These are phyloP conservation scores for Rhabdomys dilectus DNA, from an alignment of 2,113 vertebrate species.

Conservation along the genomic window DNA sequence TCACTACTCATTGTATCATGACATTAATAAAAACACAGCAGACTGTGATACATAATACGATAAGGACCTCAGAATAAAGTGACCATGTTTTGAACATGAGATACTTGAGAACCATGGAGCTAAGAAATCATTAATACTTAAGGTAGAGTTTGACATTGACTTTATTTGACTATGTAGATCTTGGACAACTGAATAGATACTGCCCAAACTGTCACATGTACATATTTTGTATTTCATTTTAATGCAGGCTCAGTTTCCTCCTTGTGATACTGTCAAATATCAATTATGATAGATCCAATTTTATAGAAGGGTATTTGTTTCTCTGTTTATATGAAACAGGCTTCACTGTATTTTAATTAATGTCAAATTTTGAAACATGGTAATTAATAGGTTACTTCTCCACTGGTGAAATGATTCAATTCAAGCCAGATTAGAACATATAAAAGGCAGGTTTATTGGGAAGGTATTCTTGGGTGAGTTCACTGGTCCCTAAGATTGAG, in stretches of 20 bases:
- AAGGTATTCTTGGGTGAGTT: too few species aligned
- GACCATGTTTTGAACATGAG: neutral
- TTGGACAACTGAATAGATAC: neutral
- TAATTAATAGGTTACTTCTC: too few species aligned
- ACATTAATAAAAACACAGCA: neutral
- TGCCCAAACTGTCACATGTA: neutral
- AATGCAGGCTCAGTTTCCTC: neutral
- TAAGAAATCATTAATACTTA: neutral
- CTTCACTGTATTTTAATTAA: neutral
- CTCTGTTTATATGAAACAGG: neutral
- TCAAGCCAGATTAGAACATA: too few species aligned
- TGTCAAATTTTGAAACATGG: neutral
- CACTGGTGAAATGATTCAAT: too few species aligned
- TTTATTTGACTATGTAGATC: neutral
- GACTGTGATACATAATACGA: neutral
- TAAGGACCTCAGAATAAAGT: neutral
- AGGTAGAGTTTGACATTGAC: neutral
- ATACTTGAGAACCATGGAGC: neutral
- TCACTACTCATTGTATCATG: neutral
- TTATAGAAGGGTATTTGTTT: neutral
- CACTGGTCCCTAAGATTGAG: too few species aligned
- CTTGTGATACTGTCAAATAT: neutral
- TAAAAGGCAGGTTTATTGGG: too few species aligned
- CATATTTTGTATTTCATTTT: neutral
- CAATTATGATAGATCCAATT: neutral